Base-by-base conservation (phyloP, 2,113 vertebrate species). In the Argyrosomus japonicus region DNA sequence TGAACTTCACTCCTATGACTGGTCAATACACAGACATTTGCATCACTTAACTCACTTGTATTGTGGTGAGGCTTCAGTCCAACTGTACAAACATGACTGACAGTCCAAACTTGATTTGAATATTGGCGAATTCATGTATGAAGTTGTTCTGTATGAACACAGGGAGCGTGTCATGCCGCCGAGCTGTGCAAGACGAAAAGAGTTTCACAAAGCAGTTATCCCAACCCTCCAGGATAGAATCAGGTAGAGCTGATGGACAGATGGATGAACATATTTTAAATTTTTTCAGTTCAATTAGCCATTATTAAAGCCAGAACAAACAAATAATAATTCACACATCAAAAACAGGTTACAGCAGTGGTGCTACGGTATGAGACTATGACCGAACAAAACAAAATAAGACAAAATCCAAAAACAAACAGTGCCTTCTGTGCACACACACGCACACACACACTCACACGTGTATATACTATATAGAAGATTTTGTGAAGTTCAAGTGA, bases 1-100 rank as follows among this genome's bases (percentile, higher is more conserved):
- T 76, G 82, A 84, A 83, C 75, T 79, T 60, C 63, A 75, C 73
- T 88, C 84, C 73, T 68, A 64, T 51, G 40, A 79, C 60, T 27
- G 19, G 17, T 73, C 82, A 47, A 57, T 58, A 65, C 25, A 74
- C 64, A 68, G 11, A 83, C 23, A 48, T 36, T 23, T 61, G 53
- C 61, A 54, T 61, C 6, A 23, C 75, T 67, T 51, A 70, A 76
- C 27, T 65, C 57, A 12, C 19, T 71, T 17, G 53, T n/a, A 27
- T 87, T 80, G 79, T 4, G 43, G 79, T 13, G 36, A 83, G 43
- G 43, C 79, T 75, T 77, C 40, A 48, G 29, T 29, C 23, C 57
- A 45, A 65, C 45, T 58, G 21, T 45, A 77, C 68, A 75, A 68
- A 86, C 48, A 27, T 14, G 27, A 4, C 29, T 10, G 18, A 64